Evolutionary conservation across 2,888 invertebrate species (phyloP).

Genomic region (Drosophila borborema): DNA sequence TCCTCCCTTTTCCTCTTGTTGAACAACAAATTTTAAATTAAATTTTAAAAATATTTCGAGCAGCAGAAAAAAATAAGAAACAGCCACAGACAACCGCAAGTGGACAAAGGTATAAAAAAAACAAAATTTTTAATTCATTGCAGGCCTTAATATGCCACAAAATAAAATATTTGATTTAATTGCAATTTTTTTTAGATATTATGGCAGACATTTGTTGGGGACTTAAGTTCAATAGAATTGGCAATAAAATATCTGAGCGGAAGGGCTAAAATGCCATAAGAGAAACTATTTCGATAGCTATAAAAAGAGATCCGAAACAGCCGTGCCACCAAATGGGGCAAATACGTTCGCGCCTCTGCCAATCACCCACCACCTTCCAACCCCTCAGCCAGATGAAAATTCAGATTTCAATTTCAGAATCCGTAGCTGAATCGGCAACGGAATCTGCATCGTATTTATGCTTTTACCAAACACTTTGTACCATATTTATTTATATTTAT

Average conservation of each 20-base stretch:
- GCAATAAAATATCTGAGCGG: slow-evolving; percentile 59
- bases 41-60: slow-evolving; percentile 25
- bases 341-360: slow-evolving; percentile 22
- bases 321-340: slow-evolving; percentile 19
- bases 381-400: background rate
- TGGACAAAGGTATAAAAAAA: background rate
- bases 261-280: slow-evolving; percentile 70
- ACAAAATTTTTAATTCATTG: slow-evolving; percentile 41
- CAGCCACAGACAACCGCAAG: slow-evolving; percentile 2
- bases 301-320: slow-evolving; percentile 53
- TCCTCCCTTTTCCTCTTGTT: slow-evolving; percentile 3
- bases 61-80: slow-evolving; percentile 21
- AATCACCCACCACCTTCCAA: no score
- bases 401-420: slow-evolving; percentile 7
- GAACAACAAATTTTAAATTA: slow-evolving; percentile 40
- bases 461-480: slow-evolving; percentile 71
- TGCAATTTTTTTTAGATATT: background rate
- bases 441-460: slow-evolving; percentile 55
- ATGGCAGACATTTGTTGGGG: slow-evolving; percentile 50
- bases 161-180: slow-evolving; percentile 2
- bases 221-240: slow-evolving; percentile 71
- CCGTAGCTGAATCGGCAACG: slow-evolving; percentile 17
- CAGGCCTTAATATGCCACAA: slow-evolving; percentile 27
- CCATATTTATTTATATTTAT: slow-evolving; percentile 73
- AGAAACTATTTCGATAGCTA: slow-evolving; percentile 38